A percentile compares a stretch with the other conserved stretches of the same genome.
Evolutionary conservation across 2,797 vertebrate species (phyloP).

Genomic region (Melanotaenia maccullochi): DNA sequence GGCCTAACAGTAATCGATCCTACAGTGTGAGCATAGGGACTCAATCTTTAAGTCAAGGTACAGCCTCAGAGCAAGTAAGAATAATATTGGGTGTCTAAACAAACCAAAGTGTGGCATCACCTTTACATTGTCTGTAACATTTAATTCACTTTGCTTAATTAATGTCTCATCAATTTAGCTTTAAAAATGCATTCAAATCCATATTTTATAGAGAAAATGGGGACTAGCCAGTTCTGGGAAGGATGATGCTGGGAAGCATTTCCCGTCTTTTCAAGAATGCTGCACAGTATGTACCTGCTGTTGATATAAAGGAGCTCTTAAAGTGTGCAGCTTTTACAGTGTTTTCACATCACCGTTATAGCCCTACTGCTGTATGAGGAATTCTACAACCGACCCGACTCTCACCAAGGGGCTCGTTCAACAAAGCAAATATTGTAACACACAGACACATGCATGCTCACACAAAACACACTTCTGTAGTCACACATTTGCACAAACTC

Average conservation of each 20-base stretch:
- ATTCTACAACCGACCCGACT: conserved; percentile 56
- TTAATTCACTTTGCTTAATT: too few species aligned
- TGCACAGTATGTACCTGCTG: conserved; percentile 16
- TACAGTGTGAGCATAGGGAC: too few species aligned
- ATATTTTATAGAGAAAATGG: background rate
- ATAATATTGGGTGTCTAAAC: too few species aligned
- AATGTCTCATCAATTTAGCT: too few species aligned
- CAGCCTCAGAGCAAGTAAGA: too few species aligned
- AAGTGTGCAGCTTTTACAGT: conserved; percentile 44
- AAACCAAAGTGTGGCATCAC: too few species aligned
- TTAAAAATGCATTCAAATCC: background rate
- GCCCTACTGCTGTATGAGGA: conserved; percentile 50
- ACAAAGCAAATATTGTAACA: conserved; percentile 89
- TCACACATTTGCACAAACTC: conserved; percentile 45
- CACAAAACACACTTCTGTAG: conserved; percentile 45
- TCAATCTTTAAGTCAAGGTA: too few species aligned
- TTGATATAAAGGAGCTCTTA: conserved; percentile 38
- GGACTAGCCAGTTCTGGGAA: background rate
- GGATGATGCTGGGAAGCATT: background rate
- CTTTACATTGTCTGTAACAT: too few species aligned
- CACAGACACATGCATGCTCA: conserved; percentile 75
- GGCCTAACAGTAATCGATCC: too few species aligned
- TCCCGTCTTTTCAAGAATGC: background rate
- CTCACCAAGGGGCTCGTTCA: conserved; percentile 80
- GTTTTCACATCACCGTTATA: conserved; percentile 51